A percentile compares a stretch with the other conserved stretches of the same genome.
Conservation (phyloP, 2,113 vertebrate genomes). For the Enhydra lutris region DNA sequence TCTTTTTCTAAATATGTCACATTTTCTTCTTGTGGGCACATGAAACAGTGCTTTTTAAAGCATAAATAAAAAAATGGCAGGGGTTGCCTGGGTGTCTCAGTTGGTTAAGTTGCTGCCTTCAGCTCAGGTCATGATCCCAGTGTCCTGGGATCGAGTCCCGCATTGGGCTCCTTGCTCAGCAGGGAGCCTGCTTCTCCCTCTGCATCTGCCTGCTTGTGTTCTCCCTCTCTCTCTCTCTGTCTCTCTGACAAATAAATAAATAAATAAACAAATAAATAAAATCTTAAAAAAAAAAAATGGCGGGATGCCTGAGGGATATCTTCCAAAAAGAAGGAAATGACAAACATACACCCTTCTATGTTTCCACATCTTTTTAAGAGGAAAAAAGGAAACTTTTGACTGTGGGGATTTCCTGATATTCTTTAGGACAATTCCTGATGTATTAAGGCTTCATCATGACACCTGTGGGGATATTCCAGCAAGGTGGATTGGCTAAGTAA, state of each 20-base stretch:
- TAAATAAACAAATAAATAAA: no score
- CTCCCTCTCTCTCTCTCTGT: no score
- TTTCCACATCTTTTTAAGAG: background rate
- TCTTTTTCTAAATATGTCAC: background rate
- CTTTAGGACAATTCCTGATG: background rate
- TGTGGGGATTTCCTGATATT: background rate
- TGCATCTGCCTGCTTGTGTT: no score
- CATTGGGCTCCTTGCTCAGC: no score
- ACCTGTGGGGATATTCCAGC: background rate
- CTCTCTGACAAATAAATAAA: no score
- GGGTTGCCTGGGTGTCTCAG: no score
- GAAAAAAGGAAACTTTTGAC: background rate
- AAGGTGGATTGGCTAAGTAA: background rate
- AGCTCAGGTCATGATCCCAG: no score
- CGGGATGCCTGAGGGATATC: background rate
- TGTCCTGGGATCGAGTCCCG: no score
- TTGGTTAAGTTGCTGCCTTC: no score
- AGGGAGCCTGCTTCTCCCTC: no score
- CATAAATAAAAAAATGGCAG: background rate
- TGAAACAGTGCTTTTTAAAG: slow-evolving; percentile 18
- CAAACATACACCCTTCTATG: background rate
- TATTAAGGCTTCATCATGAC: background rate
- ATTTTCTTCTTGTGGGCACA: background rate
- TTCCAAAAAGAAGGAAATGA: background rate
- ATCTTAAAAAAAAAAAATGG: background rate